These are phyloP conservation scores for Poecile montanus DNA, from an alignment of 2,797 vertebrate species.

Conservation along the genomic window DNA sequence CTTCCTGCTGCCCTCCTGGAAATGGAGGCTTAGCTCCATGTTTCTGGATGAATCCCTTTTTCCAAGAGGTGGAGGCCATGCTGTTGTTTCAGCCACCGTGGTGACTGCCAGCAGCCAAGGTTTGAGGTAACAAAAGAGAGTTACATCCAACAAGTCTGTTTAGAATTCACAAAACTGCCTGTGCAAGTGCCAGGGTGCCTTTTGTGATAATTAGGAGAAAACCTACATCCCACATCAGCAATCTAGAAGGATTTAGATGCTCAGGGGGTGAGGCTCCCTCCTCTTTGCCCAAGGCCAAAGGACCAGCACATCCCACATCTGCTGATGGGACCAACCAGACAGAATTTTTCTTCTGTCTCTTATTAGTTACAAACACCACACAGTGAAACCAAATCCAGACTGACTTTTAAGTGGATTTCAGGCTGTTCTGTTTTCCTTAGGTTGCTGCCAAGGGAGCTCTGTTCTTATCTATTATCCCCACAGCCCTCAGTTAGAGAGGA, in stretches of 20 bases:
- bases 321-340: background rate
- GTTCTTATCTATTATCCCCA: background rate
- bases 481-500: background rate
- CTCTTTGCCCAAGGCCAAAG: background rate
- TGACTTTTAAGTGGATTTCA: background rate
- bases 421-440: background rate
- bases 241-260: background rate
- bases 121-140: background rate
- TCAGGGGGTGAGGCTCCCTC: background rate
- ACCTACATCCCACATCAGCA: background rate
- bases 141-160: accelerated
- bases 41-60: background rate
- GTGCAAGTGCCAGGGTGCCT: background rate
- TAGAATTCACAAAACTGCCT: background rate
- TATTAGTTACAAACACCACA: background rate
- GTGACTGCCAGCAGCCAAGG: background rate
- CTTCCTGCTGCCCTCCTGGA: background rate
- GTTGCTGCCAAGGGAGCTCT: background rate
- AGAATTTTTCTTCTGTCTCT: background rate
- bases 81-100: accelerated
- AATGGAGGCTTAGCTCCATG: background rate
- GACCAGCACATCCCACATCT: background rate
- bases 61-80: accelerated
- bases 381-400: background rate
- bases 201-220: background rate